Conservation (phyloP, 53 echinoderm and acorn worm species). For the Apostichopus leukothele region DNA sequence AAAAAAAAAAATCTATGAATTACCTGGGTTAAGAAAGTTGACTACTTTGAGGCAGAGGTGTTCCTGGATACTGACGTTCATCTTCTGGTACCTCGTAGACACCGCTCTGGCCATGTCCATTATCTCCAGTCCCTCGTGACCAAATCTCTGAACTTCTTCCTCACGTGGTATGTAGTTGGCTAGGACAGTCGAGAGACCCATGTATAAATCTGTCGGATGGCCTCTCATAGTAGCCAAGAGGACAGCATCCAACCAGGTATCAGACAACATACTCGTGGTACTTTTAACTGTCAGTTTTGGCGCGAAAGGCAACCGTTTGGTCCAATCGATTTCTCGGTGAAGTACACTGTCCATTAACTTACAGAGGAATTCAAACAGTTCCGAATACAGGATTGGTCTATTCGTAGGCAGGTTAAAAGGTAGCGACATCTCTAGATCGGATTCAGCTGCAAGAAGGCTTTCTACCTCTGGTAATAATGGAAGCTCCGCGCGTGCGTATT, state of each 20-base stretch:
- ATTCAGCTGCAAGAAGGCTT: constrained; percentile 75
- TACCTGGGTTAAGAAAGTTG: constrained; percentile 37
- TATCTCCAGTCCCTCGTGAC: constrained; percentile 88
- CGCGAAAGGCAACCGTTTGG: constrained; percentile 79
- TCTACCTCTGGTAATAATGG: constrained; percentile 89
- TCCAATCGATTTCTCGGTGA: constrained; percentile 85
- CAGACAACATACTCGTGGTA: constrained; percentile 72
- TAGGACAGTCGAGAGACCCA: constrained; percentile 63
- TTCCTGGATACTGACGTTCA: constrained; percentile 83
- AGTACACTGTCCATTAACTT: constrained; percentile 84
- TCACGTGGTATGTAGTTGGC: constrained; percentile 86
- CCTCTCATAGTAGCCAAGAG: constrained; percentile 71
- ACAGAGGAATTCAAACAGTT: constrained; percentile 88
- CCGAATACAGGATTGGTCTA: constrained; percentile 58
- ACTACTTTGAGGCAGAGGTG: constrained; percentile 87
- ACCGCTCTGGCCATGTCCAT: constrained; percentile 75
- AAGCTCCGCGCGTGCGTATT: constrained; percentile 35
- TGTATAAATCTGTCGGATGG: constrained; percentile 78
- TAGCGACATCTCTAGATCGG: constrained; percentile 57
- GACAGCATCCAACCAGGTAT: constrained; percentile 80
- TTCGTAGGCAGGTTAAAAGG: constrained; percentile 59
- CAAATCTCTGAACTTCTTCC: constrained; percentile 89
- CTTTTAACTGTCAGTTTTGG: constrained; percentile 65
- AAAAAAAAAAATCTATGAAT: too few species aligned
- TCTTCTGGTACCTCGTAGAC: constrained; percentile 68